phyloP scores from a whole-genome alignment of 2,797 vertebrate genomes.

The Xyrichtys novacula region DNA sequence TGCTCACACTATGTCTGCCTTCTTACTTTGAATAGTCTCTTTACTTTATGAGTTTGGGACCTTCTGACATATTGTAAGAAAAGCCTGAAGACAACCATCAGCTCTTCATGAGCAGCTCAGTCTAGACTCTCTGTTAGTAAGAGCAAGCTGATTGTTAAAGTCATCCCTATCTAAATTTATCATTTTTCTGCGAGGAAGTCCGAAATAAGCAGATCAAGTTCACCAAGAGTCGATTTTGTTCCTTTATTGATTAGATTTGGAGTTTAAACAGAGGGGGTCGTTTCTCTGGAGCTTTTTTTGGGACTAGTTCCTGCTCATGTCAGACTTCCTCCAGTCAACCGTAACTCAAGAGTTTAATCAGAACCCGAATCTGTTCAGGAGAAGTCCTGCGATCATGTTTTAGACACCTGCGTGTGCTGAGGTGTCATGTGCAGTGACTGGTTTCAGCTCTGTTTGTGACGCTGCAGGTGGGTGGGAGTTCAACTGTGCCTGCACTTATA shows the following conservation, averaged over 20 bases:
- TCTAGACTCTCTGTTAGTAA: constrained; percentile 62
- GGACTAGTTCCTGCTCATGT: constrained; percentile 30
- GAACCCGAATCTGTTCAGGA: not conserved
- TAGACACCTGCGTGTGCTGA: constrained; percentile 12
- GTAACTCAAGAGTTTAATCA: not conserved
- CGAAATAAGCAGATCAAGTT: constrained; percentile 37
- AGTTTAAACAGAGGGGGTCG: not conserved
- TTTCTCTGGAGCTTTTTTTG: not conserved
- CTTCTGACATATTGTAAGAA: no score
- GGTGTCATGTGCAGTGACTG: constrained; percentile 59
- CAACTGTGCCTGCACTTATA: constrained; percentile 50
- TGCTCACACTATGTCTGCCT: not conserved
- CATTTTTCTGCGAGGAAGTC: constrained; percentile 21
- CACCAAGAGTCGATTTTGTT: not conserved
- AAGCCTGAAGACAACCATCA: constrained; percentile 47
- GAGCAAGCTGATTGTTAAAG: constrained; percentile 39
- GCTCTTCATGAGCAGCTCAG: constrained; percentile 44
- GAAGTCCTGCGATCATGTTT: constrained; percentile 1
- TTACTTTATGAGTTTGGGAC: not conserved
- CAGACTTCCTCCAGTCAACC: constrained; percentile 48
- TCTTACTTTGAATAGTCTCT: not conserved
- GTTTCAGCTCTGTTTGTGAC: constrained; percentile 38
- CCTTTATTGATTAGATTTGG: not conserved
- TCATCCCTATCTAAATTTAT: constrained; percentile 1
- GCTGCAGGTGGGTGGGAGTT: constrained; percentile 29